Percentiles rank a stretch among this genome's conserved stretches.
Evolutionary conservation across 2,888 invertebrate genomes (phyloP).

Genomic region (Eumacrocentrus americanus): DNA sequence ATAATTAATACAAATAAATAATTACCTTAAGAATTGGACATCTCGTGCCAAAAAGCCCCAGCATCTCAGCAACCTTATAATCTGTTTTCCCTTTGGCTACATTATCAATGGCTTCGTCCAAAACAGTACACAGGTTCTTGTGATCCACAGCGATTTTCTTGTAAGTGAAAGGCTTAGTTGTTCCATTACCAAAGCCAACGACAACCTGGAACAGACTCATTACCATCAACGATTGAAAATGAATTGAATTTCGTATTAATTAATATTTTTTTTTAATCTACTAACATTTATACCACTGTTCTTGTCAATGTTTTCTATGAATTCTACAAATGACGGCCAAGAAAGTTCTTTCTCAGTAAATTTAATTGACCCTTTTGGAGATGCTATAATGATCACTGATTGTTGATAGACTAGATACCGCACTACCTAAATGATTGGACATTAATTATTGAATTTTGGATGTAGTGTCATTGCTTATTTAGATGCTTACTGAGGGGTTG

Average conservation of each 20-base stretch:
- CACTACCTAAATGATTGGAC: no score
- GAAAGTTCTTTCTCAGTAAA: background rate
- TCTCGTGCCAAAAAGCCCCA: conserved; percentile 24
- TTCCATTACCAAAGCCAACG: conserved; percentile 1
- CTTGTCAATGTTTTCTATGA: background rate
- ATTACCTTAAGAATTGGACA: conserved; percentile 33
- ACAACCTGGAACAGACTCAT: no score
- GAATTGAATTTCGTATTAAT: background rate
- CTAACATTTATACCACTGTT: background rate
- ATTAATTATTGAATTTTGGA: no score
- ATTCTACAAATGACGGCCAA: background rate
- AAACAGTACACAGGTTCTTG: conserved; percentile 29
- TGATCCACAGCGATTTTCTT: conserved; percentile 2
- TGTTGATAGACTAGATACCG: no score
- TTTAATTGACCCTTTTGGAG: background rate
- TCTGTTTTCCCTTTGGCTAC: conserved; percentile 14
- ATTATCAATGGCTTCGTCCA: conserved; percentile 26
- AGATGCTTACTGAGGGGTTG: background rate
- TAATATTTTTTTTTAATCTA: background rate
- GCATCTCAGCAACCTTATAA: conserved; percentile 21
- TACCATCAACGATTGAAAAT: no score
- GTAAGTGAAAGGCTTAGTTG: conserved; percentile 12
- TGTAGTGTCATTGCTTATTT: no score
- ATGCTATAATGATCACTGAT: background rate
- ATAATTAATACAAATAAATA: background rate